phyloP scores from a whole-genome alignment of 1,140 invertebrate species.

The Pseudachorutes palmiensis region DNA sequence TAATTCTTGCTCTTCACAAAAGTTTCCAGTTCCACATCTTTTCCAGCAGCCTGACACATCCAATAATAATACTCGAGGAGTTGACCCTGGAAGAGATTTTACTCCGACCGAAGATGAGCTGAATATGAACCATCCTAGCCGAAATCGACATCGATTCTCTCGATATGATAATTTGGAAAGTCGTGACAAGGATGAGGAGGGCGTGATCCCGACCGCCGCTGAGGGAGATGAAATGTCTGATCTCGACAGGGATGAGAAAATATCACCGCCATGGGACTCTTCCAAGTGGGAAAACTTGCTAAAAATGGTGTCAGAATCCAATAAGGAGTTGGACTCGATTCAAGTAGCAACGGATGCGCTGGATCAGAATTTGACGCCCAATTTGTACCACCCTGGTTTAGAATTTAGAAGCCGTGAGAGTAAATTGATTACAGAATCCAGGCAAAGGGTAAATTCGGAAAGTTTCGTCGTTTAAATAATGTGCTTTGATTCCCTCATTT shows the following conservation, averaged over 20 bases:
- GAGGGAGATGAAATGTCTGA: conserved; percentile 21
- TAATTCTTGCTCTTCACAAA: not conserved
- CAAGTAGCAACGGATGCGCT: conserved; percentile 23
- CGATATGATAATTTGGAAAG: conserved; percentile 38
- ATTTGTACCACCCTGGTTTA: conserved; percentile 20
- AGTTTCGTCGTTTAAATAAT: not conserved
- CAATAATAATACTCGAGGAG: conserved; percentile 13
- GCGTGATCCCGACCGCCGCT: conserved; percentile 11
- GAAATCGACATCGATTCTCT: conserved; percentile 31
- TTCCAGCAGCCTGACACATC: not conserved
- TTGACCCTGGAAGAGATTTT: not conserved
- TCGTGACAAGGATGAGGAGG: conserved; percentile 16
- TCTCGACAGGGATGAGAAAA: conserved; percentile 27
- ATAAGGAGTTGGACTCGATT: conserved; percentile 34
- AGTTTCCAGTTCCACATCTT: conserved; percentile 12
- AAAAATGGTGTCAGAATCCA: conserved; percentile 34
- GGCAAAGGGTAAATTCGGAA: conserved; percentile 17
- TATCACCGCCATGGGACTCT: conserved; percentile 36
- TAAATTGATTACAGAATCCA: conserved; percentile 17
- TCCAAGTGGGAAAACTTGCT: conserved; percentile 35
- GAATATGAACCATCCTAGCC: conserved; percentile 2
- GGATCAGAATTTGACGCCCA: conserved; percentile 19
- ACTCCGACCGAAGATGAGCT: not conserved
- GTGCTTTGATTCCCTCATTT: not conserved
- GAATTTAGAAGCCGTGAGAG: conserved; percentile 13